Evolutionary conservation across 2,797 vertebrate species (phyloP).

Genomic region (Schizopygopsis malacanthus): DNA sequence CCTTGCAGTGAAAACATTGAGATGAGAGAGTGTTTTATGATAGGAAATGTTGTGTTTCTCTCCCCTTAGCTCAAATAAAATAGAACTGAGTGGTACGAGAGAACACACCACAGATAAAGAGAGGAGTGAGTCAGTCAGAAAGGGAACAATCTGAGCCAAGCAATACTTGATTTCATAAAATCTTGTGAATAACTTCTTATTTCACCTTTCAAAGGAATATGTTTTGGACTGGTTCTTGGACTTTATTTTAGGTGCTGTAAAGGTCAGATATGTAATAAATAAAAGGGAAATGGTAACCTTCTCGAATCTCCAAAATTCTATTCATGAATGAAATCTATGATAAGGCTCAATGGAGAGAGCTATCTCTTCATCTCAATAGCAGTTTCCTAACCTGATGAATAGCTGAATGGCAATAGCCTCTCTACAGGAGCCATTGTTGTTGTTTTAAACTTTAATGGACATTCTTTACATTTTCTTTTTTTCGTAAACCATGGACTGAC

Average conservation of each 20-base stretch:
- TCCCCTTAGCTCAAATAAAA: constrained; percentile 11
- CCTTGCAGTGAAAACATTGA: background rate
- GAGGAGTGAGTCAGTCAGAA: background rate
- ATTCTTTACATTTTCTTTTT: background rate
- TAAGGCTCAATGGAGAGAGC: background rate
- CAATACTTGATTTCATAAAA: background rate
- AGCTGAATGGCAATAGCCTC: background rate
- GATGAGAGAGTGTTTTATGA: constrained; percentile 5
- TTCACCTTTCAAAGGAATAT: background rate
- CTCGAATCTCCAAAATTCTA: background rate
- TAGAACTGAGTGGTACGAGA: background rate
- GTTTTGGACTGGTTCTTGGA: background rate
- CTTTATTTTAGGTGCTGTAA: background rate
- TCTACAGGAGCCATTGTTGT: background rate
- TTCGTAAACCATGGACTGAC: background rate
- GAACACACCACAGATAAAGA: background rate
- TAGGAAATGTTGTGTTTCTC: background rate
- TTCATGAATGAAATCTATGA: background rate
- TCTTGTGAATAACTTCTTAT: background rate
- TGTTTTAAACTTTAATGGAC: background rate
- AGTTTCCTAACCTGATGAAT: background rate
- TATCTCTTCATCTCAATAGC: background rate
- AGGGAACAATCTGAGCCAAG: background rate
- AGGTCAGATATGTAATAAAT: background rate
- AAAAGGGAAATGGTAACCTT: background rate